Evolutionary conservation across 1,140 invertebrate genomes (phyloP), one percentile per base, ranked within the genome.

Genomic region (Atopsyche davidsoni): DNA sequence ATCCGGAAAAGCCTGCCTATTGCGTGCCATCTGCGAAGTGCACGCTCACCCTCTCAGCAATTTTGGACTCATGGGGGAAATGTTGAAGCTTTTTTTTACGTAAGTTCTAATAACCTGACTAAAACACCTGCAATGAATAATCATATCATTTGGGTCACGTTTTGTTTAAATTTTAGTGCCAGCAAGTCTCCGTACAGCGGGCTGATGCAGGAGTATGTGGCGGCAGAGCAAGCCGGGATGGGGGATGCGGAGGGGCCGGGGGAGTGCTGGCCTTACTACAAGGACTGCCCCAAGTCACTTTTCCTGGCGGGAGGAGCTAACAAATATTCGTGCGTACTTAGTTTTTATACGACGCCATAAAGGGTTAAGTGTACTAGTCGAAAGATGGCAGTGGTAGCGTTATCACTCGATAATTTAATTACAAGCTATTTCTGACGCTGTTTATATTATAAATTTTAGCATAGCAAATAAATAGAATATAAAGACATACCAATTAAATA

Each of bases 251-350:
- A 70, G 49, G 65, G 66, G 2, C 73, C 77, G 0, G 83, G 85
- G n/a, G 87, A 90, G 64, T 90, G 87, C 64, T 89, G 85, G 79
- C 84, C 84, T 2, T 90, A 89, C 59, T 85, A 83, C 65, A 83
- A 86, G 62, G 77, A 81, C 16, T 90, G 87, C 61, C 82, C 86
- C n/a, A 87, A 87, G 64, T 88, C 86, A 21, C 72, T 90, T 17
- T 89, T 89, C 61, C 73, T 79, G 50, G 69, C 76, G 6, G 74
- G 78, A 21, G 74, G 73, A n/a, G n/a, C n/a, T n/a, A 81, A 82
- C 65, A 80, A 81, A 66, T 86, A 85, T 61, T 72, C 76, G 78
- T 83, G 72, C 72, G 73, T n/a, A n/a, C n/a, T n/a, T n/a, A n/a
- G n/a, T n/a, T n/a, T n/a, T n/a, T n/a, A n/a, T n/a, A n/a, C n/a